These are phyloP conservation scores for Sebastes trivittatus DNA, from an alignment of 2,797 vertebrate species.

Conservation along the genomic window DNA sequence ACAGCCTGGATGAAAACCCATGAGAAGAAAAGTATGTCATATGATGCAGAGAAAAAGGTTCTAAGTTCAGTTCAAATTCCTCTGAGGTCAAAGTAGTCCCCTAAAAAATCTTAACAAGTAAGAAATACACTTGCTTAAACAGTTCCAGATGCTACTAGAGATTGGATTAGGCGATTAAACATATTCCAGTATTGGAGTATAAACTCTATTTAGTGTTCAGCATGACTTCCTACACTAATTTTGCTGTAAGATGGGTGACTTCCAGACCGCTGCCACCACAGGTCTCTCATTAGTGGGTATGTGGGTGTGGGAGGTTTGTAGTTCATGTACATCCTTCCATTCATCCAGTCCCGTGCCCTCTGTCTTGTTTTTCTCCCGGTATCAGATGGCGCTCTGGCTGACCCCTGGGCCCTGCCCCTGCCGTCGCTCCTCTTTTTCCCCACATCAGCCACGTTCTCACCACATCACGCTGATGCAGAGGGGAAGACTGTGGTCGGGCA, in stretches of 20 bases:
- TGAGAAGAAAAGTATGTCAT: conserved; percentile 28
- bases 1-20: conserved; percentile 12
- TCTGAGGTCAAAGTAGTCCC: conserved; percentile 54
- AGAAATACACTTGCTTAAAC: conserved; percentile 69
- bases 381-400: conserved; percentile 67
- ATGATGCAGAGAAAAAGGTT: conserved; percentile 38
- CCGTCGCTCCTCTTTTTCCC: conserved; percentile 56
- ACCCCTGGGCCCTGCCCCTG: conserved; percentile 63
- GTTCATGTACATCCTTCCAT: conserved; percentile 50
- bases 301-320: conserved; percentile 60
- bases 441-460: conserved; percentile 70
- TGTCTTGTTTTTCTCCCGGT: conserved; percentile 55
- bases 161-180: conserved; percentile 69
- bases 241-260: conserved; percentile 60
- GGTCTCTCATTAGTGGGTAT: conserved; percentile 66
- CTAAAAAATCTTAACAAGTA: conserved; percentile 58
- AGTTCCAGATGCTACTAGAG: conserved; percentile 72
- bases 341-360: conserved; percentile 45
- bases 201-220: conserved; percentile 65
- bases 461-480: conserved; percentile 76
- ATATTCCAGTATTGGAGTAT: conserved; percentile 58
- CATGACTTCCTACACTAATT: conserved; percentile 69
- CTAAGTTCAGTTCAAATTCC: conserved; percentile 55
- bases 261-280: conserved; percentile 65
- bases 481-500: conserved; percentile 82